Conservation (phyloP, 2,113 vertebrate species). For the Bos taurus region ARS-UCD2.0 NC_037349.1:4070001-4070500, state of each 20-base stretch:
- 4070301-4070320: background rate
- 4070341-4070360: background rate
- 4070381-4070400: background rate
- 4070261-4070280: background rate
- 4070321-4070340: background rate
- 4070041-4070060: background rate
- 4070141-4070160: background rate
- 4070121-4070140: background rate
- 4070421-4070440: background rate
- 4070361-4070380: background rate
- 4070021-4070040: background rate
- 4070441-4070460: background rate
- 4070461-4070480: background rate
- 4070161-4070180: background rate
- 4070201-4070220: background rate
- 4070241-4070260: background rate
- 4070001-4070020: background rate
- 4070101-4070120: background rate
- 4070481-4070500: background rate
- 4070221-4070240: background rate
- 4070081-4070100: background rate
- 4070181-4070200: background rate
- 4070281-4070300: background rate
- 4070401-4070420: background rate
- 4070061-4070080: background rate